These are phyloP conservation scores for Neotoxoptera formosana DNA, from an alignment of 1,140 invertebrate genomes.

Conservation along the genomic window DNA sequence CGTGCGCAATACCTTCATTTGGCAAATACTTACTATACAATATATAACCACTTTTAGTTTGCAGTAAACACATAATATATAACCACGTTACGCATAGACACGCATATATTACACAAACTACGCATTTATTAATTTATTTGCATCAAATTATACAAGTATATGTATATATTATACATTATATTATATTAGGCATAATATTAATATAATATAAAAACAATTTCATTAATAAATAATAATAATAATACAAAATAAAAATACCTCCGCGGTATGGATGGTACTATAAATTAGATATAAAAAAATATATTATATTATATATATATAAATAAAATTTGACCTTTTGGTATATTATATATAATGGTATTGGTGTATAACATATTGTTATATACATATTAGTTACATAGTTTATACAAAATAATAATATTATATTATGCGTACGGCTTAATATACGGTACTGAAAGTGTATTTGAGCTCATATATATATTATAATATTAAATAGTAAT, in stretches of 20 bases:
- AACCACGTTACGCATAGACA: not conserved
- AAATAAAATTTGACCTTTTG: not conserved
- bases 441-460: not conserved
- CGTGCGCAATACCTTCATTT: conserved; percentile 3
- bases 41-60: not conserved
- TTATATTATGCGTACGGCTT: not conserved
- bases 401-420: not conserved
- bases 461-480: not conserved
- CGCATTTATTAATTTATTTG: not conserved
- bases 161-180: not conserved
- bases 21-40: not conserved
- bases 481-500: not conserved
- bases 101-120: not conserved
- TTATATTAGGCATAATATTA: too few relatives aligned
- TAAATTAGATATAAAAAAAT: conserved; percentile 13
- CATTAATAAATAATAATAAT: conserved; percentile 27
- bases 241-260: conserved; percentile 33
- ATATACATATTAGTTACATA: not conserved
- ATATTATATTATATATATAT: not conserved
- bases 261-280: not conserved
- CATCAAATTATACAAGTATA: not conserved
- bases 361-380: not conserved
- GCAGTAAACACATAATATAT: not conserved
- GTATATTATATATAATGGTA: not conserved
- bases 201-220: not conserved